phyloP scores from a whole-genome alignment of 1,140 invertebrate genomes.

The Luehdorfia chinensis region DNA sequence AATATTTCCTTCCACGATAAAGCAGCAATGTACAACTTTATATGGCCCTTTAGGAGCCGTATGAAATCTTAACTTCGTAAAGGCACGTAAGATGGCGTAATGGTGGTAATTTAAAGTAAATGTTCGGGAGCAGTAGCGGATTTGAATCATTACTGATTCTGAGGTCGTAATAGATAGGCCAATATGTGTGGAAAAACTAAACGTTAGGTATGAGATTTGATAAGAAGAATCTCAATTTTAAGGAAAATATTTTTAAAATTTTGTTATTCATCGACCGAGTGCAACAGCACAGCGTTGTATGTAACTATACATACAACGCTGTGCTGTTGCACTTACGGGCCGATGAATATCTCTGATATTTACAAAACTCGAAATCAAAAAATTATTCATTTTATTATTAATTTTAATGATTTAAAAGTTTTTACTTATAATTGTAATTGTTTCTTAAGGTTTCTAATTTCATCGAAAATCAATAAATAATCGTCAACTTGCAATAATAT shows the following conservation, averaged over 20 bases:
- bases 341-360: too few species aligned
- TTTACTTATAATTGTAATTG: too few species aligned
- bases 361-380: too few species aligned
- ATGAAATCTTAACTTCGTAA: constrained; percentile 9
- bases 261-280: constrained; percentile 22
- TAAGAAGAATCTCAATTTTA: neutral
- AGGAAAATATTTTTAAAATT: neutral
- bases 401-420: too few species aligned
- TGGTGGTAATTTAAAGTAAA: constrained; percentile 14
- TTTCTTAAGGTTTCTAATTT: too few species aligned
- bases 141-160: constrained; percentile 16
- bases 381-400: too few species aligned
- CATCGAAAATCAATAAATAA: too few species aligned
- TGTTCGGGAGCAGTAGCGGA: constrained; percentile 8
- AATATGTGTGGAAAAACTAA: constrained; percentile 8
- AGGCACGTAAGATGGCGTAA: constrained; percentile 8
- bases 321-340: too few species aligned
- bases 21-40: constrained; percentile 9
- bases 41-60: constrained; percentile 2
- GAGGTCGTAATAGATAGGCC: constrained; percentile 12
- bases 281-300: constrained; percentile 10
- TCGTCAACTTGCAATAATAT: too few species aligned
- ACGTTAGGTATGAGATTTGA: constrained; percentile 11
- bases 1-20: neutral
- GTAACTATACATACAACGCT: too few species aligned